These are phyloP conservation scores for Acrossocheilus fasciatus DNA, from an alignment of 2,797 vertebrate species.

Conservation along the genomic window DNA sequence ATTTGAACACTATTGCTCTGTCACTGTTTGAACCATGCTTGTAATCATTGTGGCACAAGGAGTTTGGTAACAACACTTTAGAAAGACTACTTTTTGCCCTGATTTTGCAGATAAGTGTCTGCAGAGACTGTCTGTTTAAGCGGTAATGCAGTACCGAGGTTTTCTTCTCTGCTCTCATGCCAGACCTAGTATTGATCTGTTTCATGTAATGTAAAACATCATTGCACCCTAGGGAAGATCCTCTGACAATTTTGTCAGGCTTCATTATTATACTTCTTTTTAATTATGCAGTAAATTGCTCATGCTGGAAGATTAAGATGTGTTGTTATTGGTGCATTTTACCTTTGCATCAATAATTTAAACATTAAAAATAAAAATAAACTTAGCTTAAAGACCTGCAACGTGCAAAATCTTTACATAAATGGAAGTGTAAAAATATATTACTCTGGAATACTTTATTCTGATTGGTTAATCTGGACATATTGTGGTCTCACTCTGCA, in stretches of 20 bases:
- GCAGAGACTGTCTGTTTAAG: slow-evolving; percentile 36
- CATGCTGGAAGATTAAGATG: slow-evolving; percentile 49
- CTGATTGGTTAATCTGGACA: background rate
- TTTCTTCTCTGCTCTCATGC: slow-evolving; percentile 66
- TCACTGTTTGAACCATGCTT: slow-evolving; percentile 3
- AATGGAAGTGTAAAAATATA: background rate
- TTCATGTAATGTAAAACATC: slow-evolving; percentile 79
- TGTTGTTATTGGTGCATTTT: slow-evolving; percentile 2
- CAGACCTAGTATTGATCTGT: slow-evolving; percentile 75
- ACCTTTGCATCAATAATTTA: background rate
- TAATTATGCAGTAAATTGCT: slow-evolving; percentile 67
- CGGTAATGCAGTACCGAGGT: slow-evolving; percentile 24
- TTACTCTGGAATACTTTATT: background rate
- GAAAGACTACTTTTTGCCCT: slow-evolving; percentile 3
- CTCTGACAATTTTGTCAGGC: slow-evolving; percentile 77
- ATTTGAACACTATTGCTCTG: background rate
- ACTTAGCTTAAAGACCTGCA: background rate
- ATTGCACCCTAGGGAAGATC: slow-evolving; percentile 79
- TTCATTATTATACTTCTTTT: slow-evolving; percentile 79
- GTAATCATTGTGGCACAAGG: background rate
- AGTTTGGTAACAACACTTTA: slow-evolving; percentile 28
- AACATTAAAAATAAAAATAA: background rate
- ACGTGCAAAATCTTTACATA: background rate
- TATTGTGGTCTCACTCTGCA: background rate
- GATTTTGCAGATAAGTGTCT: slow-evolving; percentile 40